Evolutionary conservation across 2,888 invertebrate species (phyloP).

Genomic region (Agrochola circellaris): DNA sequence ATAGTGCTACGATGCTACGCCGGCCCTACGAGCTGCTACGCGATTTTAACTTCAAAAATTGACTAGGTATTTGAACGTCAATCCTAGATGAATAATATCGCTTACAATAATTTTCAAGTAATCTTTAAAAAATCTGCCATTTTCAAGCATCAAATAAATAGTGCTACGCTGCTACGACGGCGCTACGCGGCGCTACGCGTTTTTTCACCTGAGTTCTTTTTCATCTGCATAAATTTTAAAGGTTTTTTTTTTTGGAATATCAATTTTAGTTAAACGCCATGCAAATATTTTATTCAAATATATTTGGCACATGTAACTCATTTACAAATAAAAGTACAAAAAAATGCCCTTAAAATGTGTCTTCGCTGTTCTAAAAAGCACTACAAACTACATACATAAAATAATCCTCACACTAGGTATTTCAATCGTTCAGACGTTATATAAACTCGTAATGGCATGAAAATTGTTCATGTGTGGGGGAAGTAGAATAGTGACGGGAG

Average conservation of each 20-base stretch:
- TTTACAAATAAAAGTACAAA: neutral
- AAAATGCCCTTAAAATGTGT: neutral
- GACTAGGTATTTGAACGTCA: too few species aligned
- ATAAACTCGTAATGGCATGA: constrained; percentile 64
- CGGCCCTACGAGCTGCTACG: constrained; percentile 66
- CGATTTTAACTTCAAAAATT: constrained; percentile 3
- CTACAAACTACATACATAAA: constrained; percentile 6
- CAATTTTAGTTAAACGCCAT: neutral
- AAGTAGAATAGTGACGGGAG: constrained; percentile 83
- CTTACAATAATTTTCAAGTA: neutral
- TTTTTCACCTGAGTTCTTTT: constrained; percentile 2
- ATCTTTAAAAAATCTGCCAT: neutral
- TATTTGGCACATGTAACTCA: neutral
- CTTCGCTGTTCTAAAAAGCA: neutral
- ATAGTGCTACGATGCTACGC: constrained; percentile 60
- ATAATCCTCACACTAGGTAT: constrained; percentile 15
- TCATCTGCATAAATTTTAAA: neutral
- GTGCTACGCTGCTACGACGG: constrained; percentile 60
- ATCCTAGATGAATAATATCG: neutral
- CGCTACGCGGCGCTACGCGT: constrained; percentile 67
- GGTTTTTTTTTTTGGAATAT: neutral
- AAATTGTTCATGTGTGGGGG: constrained; percentile 64
- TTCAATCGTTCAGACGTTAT: constrained; percentile 43
- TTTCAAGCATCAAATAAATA: constrained; percentile 20
- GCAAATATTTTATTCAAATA: neutral